These are phyloP conservation scores for Hyperoodon ampullatus DNA, from an alignment of 2,113 vertebrate genomes.

Conservation along the genomic window DNA sequence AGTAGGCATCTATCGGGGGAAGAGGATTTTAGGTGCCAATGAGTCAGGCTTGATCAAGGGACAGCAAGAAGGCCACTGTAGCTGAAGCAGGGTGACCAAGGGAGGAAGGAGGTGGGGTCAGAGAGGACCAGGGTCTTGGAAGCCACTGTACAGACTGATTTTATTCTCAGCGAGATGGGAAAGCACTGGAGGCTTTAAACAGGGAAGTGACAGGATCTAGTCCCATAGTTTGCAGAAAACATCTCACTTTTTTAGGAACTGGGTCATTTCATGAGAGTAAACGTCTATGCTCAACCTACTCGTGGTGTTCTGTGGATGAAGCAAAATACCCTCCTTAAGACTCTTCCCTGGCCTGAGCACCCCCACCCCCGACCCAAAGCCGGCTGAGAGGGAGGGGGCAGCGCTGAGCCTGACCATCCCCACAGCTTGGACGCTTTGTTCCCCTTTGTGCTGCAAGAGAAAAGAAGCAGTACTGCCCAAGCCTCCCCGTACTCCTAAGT, in stretches of 20 bases:
- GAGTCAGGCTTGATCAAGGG: neutral
- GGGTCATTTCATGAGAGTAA: neutral
- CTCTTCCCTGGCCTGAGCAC: constrained; percentile 20
- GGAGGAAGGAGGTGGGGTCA: neutral
- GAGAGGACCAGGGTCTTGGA: neutral
- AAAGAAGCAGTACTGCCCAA: constrained; percentile 75
- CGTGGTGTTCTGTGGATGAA: neutral
- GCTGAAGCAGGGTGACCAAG: neutral
- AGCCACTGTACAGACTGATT: neutral
- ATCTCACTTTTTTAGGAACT: neutral
- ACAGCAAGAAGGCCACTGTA: neutral
- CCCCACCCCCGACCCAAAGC: neutral
- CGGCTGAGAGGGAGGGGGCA: neutral
- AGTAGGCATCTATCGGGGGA: fast-evolving
- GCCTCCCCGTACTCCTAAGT: constrained; percentile 66
- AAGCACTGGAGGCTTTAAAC: neutral
- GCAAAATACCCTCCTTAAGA: constrained; percentile 55
- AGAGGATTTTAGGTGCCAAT: neutral
- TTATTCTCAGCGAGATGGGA: neutral
- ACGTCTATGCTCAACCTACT: neutral
- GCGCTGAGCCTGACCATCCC: constrained; percentile 49
- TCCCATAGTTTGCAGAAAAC: neutral
- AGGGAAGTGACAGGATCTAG: neutral
- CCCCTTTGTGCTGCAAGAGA: constrained; percentile 65
- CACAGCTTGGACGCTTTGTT: constrained; percentile 75